phyloP scores from a whole-genome alignment of 2,113 vertebrate species.

The Hydrolagus affinis region DNA sequence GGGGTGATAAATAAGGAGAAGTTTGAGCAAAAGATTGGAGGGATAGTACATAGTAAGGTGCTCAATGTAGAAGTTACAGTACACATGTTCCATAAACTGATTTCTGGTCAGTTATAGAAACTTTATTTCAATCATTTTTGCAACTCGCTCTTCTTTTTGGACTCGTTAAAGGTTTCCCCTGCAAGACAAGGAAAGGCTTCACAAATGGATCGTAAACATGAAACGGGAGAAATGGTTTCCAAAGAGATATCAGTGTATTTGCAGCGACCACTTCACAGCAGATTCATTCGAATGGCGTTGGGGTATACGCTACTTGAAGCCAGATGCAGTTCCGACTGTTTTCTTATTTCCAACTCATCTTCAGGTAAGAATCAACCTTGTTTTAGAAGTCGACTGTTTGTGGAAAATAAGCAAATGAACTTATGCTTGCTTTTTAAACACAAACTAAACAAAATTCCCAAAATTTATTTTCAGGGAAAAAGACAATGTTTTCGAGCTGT shows the following conservation, averaged over 20 bases:
- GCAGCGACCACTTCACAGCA: constrained; percentile 75
- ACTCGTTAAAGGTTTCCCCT: constrained; percentile 65
- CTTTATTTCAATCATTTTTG: background rate
- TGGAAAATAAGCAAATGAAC: constrained; percentile 38
- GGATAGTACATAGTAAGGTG: no score
- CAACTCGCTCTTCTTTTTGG: constrained; percentile 22
- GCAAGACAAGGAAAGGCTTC: constrained; percentile 67
- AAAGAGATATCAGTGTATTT: constrained; percentile 76
- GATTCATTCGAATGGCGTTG: constrained; percentile 76
- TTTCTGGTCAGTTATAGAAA: background rate
- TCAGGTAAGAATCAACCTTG: constrained; percentile 49
- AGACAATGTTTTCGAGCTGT: constrained; percentile 36
- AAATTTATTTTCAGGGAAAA: constrained; percentile 36
- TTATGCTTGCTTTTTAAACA: constrained; percentile 35
- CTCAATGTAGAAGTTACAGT: no score
- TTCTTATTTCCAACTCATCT: constrained; percentile 58
- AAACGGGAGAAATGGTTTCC: constrained; percentile 67
- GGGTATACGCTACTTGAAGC: constrained; percentile 78
- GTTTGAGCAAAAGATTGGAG: no score
- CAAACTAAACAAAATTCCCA: constrained; percentile 36
- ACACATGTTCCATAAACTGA: no score
- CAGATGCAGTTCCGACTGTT: constrained; percentile 68
- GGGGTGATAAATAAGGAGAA: no score
- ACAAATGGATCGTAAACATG: constrained; percentile 77
- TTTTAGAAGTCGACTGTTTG: constrained; percentile 48